Percentiles rank a stretch among this genome's conserved stretches.
Evolutionary conservation across 2,113 vertebrate species (phyloP).

Genomic region (Calyptommatus sinebrachiatus): DNA sequence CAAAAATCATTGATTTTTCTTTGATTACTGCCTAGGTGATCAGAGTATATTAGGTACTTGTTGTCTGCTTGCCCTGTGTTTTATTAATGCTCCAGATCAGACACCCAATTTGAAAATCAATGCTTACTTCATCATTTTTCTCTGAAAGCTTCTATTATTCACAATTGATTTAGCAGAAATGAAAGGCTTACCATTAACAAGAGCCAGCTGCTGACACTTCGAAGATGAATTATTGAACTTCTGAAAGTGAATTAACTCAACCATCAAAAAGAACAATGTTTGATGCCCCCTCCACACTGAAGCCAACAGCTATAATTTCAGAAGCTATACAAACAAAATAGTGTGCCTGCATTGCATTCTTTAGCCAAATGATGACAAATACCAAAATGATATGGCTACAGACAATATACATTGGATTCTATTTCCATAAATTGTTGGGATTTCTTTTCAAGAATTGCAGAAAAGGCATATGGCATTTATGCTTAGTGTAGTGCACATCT

Average conservation of each 20-base stretch:
- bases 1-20: constrained; percentile 71
- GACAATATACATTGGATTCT: no score
- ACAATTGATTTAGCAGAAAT: constrained; percentile 83
- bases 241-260: constrained; percentile 80
- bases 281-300: constrained; percentile 61
- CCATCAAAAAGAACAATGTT: constrained; percentile 73
- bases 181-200: constrained; percentile 80
- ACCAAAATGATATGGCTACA: background rate
- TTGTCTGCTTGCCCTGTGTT: constrained; percentile 68
- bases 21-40: constrained; percentile 71
- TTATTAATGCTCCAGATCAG: constrained; percentile 79
- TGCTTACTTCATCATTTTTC: constrained; percentile 81
- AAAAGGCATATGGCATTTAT: no score
- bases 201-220: constrained; percentile 75
- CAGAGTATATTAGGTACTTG: constrained; percentile 70
- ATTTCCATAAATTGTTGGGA: no score
- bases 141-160: constrained; percentile 80
- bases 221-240: constrained; percentile 82
- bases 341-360: constrained; percentile 27
- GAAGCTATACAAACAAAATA: constrained; percentile 56
- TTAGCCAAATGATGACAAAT: constrained; percentile 49
- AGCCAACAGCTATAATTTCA: constrained; percentile 70
- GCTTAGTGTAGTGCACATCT: no score
- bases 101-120: constrained; percentile 82
- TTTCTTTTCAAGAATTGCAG: no score